phyloP scores from a whole-genome alignment of 2,888 invertebrate species.

The Megamerina dolium region DNA sequence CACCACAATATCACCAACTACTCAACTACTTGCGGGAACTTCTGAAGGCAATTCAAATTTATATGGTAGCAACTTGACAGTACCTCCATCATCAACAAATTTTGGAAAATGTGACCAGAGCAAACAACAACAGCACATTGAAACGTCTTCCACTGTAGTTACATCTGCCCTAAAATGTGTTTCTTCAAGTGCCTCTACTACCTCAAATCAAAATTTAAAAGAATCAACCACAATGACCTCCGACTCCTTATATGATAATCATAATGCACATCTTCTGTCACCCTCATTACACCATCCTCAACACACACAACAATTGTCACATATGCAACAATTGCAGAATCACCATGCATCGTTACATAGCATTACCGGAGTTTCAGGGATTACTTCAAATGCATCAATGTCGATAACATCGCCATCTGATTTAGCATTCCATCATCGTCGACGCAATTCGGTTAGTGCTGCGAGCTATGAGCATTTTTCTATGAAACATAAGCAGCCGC shows the following conservation, averaged over 20 bases:
- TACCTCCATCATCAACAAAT: too few species aligned
- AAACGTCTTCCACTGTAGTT: conserved; percentile 20
- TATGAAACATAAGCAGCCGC: conserved; percentile 37
- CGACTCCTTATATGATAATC: conserved; percentile 8
- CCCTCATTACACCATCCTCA: conserved; percentile 18
- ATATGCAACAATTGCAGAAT: conserved; percentile 14
- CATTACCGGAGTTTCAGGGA: conserved; percentile 18
- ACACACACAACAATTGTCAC: conserved; percentile 17
- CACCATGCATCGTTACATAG: conserved; percentile 14
- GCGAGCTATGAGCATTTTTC: conserved; percentile 39
- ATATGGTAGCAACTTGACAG: too few species aligned
- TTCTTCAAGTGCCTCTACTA: background rate
- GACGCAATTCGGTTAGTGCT: conserved; percentile 38
- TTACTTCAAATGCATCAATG: conserved; percentile 18
- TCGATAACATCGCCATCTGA: conserved; percentile 26
- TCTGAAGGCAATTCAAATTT: conserved; percentile 24
- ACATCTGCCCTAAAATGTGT: conserved; percentile 15
- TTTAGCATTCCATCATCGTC: conserved; percentile 31
- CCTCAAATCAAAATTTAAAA: background rate
- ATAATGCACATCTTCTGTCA: too few species aligned
- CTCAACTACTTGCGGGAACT: conserved; percentile 24
- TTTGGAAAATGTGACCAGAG: too few species aligned
- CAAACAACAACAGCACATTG: conserved; percentile 16
- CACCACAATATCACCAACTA: conserved; percentile 48
- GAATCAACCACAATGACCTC: too few species aligned